Conservation (phyloP, 2,797 vertebrate species). For the Urosaurus nigricauda region DNA sequence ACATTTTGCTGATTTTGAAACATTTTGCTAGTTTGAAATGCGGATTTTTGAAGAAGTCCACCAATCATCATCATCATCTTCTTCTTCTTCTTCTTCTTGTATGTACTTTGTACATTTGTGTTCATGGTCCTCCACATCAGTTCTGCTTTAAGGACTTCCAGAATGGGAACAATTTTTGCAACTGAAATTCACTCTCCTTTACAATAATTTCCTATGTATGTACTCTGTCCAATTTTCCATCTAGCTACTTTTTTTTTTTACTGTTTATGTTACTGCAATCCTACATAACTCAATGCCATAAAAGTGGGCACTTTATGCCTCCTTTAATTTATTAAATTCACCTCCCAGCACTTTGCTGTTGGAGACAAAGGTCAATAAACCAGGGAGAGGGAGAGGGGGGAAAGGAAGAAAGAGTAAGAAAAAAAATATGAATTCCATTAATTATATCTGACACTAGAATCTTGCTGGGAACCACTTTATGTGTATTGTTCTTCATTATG, state of each 20-base stretch:
- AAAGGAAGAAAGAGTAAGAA: background rate
- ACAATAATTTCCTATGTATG: background rate
- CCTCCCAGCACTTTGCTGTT: background rate
- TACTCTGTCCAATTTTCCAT: background rate
- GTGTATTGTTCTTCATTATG: slow-evolving; percentile 39
- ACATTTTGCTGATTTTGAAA: too few species aligned
- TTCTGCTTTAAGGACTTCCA: background rate
- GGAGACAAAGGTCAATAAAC: slow-evolving; percentile 24
- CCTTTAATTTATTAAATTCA: slow-evolving; percentile 7
- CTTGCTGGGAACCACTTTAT: slow-evolving; percentile 30
- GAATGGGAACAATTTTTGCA: background rate
- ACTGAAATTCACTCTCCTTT: background rate
- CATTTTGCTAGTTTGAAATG: too few species aligned
- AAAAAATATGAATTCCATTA: slow-evolving; percentile 34
- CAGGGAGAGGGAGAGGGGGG: too few species aligned
- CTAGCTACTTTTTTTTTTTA: background rate
- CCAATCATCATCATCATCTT: too few species aligned
- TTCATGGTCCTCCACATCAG: background rate
- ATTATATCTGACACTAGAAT: slow-evolving; percentile 22
- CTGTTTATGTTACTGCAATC: background rate
- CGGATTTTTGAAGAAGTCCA: background rate
- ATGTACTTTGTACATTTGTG: background rate
- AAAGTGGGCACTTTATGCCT: background rate
- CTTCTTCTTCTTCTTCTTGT: background rate
- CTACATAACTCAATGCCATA: background rate